Conservation (phyloP, 2,797 vertebrate species). For the Molossus molossus region DNA sequence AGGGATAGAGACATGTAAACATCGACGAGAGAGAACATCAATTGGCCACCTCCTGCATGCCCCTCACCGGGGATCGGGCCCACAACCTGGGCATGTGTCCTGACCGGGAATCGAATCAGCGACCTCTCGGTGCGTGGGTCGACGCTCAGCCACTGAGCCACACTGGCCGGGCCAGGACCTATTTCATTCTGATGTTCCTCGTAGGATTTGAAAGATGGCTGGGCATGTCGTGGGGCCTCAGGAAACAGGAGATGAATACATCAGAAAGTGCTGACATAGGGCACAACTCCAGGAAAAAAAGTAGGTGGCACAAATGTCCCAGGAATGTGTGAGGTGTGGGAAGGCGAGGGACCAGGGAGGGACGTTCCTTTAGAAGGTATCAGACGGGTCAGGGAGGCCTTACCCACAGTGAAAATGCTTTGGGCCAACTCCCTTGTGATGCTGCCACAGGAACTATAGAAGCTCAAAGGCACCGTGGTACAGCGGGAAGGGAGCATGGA, state of each 20-base stretch:
- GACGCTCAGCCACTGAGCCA: too few species aligned
- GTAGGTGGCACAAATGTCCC: too few species aligned
- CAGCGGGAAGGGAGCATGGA: background rate
- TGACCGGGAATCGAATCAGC: too few species aligned
- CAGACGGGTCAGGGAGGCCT: background rate
- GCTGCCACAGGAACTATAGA: background rate
- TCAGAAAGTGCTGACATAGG: background rate
- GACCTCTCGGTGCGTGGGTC: too few species aligned
- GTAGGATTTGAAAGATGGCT: background rate
- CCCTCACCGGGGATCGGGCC: too few species aligned
- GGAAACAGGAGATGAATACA: background rate
- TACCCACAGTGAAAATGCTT: background rate
- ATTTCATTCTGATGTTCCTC: background rate
- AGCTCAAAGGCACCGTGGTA: fast-evolving
- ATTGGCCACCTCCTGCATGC: too few species aligned
- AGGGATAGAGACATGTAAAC: too few species aligned
- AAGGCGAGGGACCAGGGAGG: background rate
- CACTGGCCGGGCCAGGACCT: too few species aligned
- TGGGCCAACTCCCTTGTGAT: background rate
- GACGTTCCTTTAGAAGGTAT: background rate
- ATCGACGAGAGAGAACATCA: too few species aligned
- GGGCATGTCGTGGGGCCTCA: background rate
- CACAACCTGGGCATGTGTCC: too few species aligned
- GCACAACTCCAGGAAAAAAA: background rate
- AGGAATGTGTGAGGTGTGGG: background rate